Evolutionary conservation across 2,888 invertebrate species (phyloP).

Genomic region (Kuschelorhynchus macadamiae): DNA sequence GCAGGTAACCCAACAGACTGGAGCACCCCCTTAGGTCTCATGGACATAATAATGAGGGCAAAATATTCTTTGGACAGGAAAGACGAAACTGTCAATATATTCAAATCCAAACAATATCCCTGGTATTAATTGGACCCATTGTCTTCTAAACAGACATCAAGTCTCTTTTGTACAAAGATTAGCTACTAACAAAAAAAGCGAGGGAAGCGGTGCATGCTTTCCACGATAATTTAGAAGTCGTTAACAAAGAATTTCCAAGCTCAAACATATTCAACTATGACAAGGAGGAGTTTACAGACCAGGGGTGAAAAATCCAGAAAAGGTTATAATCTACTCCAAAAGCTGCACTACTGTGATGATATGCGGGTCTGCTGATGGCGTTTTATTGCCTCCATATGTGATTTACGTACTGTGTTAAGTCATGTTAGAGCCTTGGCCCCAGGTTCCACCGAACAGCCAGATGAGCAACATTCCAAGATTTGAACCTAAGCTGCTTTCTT

Average conservation of each 20-base stretch:
- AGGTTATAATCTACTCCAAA: too few species aligned
- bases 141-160: constrained; percentile 42
- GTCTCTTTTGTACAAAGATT: constrained; percentile 24
- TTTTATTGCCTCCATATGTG: too few species aligned
- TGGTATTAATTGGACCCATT: constrained; percentile 40
- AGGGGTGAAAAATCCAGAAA: constrained; percentile 37
- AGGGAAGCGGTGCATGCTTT: constrained; percentile 38
- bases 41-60: constrained; percentile 3
- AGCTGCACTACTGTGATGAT: too few species aligned
- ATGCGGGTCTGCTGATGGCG: too few species aligned
- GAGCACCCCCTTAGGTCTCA: too few species aligned
- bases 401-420: constrained; percentile 45
- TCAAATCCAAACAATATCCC: constrained; percentile 48
- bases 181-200: constrained; percentile 44
- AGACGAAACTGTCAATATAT: constrained; percentile 30
- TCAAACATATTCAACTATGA: constrained; percentile 58
- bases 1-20: too few species aligned
- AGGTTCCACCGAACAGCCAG: not conserved
- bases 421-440: too few species aligned
- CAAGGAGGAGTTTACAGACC: constrained; percentile 59
- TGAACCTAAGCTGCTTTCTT: constrained; percentile 25
- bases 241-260: constrained; percentile 2
- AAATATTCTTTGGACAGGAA: constrained; percentile 44
- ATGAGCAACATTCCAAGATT: too few species aligned
- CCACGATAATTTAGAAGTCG: constrained; percentile 20